Evolutionary conservation across 1,140 invertebrate species (phyloP).

Genomic region (Brachionus calyciflorus): DNA sequence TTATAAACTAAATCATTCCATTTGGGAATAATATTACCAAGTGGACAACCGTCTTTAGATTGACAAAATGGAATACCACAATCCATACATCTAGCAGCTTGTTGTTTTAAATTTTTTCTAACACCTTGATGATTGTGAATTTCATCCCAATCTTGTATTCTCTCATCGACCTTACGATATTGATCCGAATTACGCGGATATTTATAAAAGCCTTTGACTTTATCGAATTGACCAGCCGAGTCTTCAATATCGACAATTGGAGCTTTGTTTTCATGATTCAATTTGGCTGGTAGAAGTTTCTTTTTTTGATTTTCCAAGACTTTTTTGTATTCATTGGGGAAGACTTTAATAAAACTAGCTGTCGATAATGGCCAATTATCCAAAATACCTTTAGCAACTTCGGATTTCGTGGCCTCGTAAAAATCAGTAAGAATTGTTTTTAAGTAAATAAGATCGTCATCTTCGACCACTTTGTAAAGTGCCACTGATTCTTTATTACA

Average conservation of each 20-base stretch:
- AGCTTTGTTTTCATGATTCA: background rate
- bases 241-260: slow-evolving; percentile 30
- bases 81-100: slow-evolving; percentile 96
- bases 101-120: slow-evolving; percentile 78
- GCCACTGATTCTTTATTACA: slow-evolving; percentile 90
- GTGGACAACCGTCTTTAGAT: slow-evolving; percentile 88
- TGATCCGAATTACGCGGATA: slow-evolving; percentile 80
- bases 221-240: slow-evolving; percentile 10
- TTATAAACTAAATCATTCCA: slow-evolving; percentile 96
- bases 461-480: slow-evolving; percentile 72
- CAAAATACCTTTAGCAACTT: slow-evolving; percentile 75
- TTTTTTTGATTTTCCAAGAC: slow-evolving; percentile 30
- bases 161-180: slow-evolving; percentile 77
- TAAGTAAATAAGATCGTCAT: slow-evolving; percentile 77
- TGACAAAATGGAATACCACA: slow-evolving; percentile 99
- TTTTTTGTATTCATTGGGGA: slow-evolving; percentile 39
- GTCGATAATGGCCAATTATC: slow-evolving; percentile 76
- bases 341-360: slow-evolving; percentile 81
- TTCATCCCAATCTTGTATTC: slow-evolving; percentile 92
- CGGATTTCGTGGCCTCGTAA: slow-evolving; percentile 80
- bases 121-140: slow-evolving; percentile 85
- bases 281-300: background rate
- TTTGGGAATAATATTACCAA: slow-evolving; percentile 97
- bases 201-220: slow-evolving; percentile 82
- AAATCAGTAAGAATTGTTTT: slow-evolving; percentile 80